Evolutionary conservation across 2,888 invertebrate genomes (phyloP).

Genomic region (Hypsopygia costalis): DNA sequence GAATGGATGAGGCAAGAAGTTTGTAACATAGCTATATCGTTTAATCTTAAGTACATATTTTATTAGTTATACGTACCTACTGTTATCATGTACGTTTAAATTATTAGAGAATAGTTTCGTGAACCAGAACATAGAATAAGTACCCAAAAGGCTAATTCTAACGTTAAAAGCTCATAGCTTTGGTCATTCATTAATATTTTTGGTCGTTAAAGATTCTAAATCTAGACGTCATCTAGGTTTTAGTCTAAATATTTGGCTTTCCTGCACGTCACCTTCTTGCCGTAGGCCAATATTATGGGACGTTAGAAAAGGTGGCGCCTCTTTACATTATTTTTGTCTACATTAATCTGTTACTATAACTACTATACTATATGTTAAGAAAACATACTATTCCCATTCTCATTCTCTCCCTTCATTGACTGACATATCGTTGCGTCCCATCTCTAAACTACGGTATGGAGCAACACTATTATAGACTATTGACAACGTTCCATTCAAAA

Average conservation of each 20-base stretch:
- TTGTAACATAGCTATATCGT: conserved; percentile 39
- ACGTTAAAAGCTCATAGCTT: conserved; percentile 70
- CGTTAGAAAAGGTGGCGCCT: conserved; percentile 5
- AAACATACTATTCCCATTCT: too few species aligned
- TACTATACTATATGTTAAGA: too few species aligned
- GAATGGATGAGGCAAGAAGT: conserved; percentile 53
- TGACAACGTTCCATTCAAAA: too few species aligned
- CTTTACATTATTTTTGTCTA: conserved; percentile 2
- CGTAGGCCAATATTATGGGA: conserved; percentile 7
- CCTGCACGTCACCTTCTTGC: conserved; percentile 33
- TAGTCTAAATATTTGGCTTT: conserved; percentile 62
- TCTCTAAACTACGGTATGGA: too few species aligned
- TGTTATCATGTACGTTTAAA: too few species aligned
- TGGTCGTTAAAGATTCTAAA: conserved; percentile 53
- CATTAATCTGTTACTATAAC: neutral
- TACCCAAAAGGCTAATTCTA: conserved; percentile 36
- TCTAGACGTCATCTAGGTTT: conserved; percentile 35
- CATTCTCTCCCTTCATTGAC: too few species aligned
- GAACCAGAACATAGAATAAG: conserved; percentile 17
- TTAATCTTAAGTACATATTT: conserved; percentile 16
- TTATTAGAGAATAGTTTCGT: conserved; percentile 4
- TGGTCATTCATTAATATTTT: conserved; percentile 66
- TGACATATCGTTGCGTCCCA: too few species aligned
- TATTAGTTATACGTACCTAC: too few species aligned
- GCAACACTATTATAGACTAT: too few species aligned